These are phyloP conservation scores for Streptopelia turtur DNA, from an alignment of 2,797 vertebrate genomes.

Conservation along the genomic window DNA sequence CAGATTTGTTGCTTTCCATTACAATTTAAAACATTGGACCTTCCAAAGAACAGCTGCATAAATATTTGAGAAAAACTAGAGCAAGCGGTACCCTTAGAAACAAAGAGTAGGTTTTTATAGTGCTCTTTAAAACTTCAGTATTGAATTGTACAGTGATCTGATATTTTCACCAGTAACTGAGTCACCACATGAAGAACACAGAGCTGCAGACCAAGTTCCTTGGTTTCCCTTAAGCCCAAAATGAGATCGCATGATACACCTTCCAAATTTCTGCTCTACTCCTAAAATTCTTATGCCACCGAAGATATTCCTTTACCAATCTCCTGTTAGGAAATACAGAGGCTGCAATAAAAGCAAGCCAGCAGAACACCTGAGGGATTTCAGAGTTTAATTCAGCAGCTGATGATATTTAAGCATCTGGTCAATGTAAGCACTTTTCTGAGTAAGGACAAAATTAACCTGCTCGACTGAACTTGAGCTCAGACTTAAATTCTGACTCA, in stretches of 20 bases:
- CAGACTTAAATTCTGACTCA: neutral
- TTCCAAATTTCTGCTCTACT: neutral
- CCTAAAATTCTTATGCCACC: neutral
- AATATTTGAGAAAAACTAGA: neutral
- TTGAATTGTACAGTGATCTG: neutral
- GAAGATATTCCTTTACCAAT: neutral
- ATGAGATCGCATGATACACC: neutral
- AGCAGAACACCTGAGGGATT: conserved; percentile 22
- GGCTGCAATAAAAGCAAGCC: neutral
- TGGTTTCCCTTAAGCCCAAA: neutral
- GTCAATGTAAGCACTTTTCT: conserved; percentile 16
- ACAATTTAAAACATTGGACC: neutral
- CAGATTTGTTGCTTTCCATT: neutral
- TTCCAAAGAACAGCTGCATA: neutral
- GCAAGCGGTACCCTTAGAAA: neutral
- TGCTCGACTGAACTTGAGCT: neutral
- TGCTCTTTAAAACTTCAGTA: neutral
- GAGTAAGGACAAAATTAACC: conserved; percentile 13
- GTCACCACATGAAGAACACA: neutral
- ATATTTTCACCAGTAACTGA: neutral
- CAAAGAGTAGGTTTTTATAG: neutral
- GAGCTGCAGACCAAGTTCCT: neutral
- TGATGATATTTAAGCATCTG: conserved; percentile 20
- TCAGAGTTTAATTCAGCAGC: conserved; percentile 12
- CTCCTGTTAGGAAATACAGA: neutral